phyloP scores from a whole-genome alignment of 2,888 invertebrate species.

The Amiota mariae region DNA sequence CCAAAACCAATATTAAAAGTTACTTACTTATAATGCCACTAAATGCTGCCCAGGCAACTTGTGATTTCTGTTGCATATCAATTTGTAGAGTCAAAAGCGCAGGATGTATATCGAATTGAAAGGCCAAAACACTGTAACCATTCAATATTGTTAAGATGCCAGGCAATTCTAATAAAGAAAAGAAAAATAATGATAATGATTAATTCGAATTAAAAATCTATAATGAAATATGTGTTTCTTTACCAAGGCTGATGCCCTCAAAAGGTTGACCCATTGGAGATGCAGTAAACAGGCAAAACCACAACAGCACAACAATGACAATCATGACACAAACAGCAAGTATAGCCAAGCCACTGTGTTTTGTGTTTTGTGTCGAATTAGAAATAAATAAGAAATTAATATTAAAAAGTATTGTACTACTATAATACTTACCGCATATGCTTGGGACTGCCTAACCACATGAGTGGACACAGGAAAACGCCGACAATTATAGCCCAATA shows the following conservation, averaged over 20 bases:
- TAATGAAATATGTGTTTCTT: conserved; percentile 27
- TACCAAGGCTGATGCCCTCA: conserved; percentile 65
- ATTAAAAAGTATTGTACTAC: conserved; percentile 43
- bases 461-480: conserved; percentile 82
- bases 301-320: conserved; percentile 79
- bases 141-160: conserved; percentile 75
- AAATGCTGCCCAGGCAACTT: conserved; percentile 82
- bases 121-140: conserved; percentile 81
- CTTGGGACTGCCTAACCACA: conserved; percentile 93
- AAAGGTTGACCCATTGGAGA: conserved; percentile 69
- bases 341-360: conserved; percentile 74
- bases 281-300: conserved; percentile 78
- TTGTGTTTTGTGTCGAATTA: no score
- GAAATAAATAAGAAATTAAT: neutral
- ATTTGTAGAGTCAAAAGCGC: conserved; percentile 91
- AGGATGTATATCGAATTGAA: conserved; percentile 88
- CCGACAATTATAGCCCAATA: conserved; percentile 88
- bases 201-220: neutral
- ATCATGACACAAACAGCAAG: conserved; percentile 79
- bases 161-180: conserved; percentile 68
- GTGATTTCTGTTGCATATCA: conserved; percentile 87
- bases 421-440: conserved; percentile 86
- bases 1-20: no score
- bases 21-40: conserved; percentile 80
- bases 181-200: neutral